Base-by-base conservation (phyloP, 2,113 vertebrate genomes). In the Seriola dumerili region DNA sequence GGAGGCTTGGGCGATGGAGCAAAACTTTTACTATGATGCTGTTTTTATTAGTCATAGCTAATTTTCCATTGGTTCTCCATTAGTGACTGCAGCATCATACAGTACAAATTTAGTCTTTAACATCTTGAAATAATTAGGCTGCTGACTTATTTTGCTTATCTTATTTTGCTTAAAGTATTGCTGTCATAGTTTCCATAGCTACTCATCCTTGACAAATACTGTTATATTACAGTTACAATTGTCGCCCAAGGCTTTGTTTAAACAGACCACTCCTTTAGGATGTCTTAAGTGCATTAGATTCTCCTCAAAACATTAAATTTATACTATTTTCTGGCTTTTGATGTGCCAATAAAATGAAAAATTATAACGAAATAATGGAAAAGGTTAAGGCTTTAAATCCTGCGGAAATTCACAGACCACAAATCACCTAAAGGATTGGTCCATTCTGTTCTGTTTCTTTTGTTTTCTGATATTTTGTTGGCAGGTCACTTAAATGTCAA, bases 391-490 rank as follows among this genome's bases (percentile, higher is more conserved):
- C 6, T 73, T 61, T 6, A 36, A 81, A 70, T 40, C 4, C 14
- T 5, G 25, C 19, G 32, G 12, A 19, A 76, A 46, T 64, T 42
- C 11, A 11, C 5, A 50, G 34, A 87, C 25, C 4, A 67, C 19
- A 50, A 95, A 94, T 95, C 95, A 97, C 96, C 76, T 97, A 97
- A 99, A 99, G 98, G 98, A 99, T 96, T 97, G 97, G 98, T 99
- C 93, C 58, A 82, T 77, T 91, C 88, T 92, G 86, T 93, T 94
- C 86, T 87, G 78, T 92, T 86, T 91, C 48, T 84, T 92, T 88
- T 84, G n/a, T 86, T 90, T 93, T 88, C 61, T 85, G 64, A 87
- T 93, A 81, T 93, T 93, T 93, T 93, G 94, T 92, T 95, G 95
- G 94, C 96, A 97, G 97, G 97, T 99, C 98, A 99, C 97, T 98